Evolutionary conservation across 2,113 vertebrate species (phyloP), one percentile per base, ranked within the genome.

Genomic region (Cyphomyrus discorhynchus): DNA sequence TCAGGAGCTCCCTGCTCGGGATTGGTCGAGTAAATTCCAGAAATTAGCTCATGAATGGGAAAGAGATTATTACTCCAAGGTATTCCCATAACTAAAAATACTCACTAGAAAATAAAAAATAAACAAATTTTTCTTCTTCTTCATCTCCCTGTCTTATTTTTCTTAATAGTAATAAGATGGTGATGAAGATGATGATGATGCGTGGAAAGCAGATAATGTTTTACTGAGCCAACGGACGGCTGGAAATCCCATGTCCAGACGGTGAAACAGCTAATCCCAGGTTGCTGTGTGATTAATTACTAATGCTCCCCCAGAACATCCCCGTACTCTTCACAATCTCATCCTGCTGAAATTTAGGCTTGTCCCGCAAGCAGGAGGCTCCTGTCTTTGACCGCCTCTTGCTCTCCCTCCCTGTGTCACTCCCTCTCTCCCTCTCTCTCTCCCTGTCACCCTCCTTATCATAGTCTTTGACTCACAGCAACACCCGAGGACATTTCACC

Each of bases 241-340:
- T 89, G 77, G 83, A 53, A 89, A 90, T 89, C 90, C 88, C 35
- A 56, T 31, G 74, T 13, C 89, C 89, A 91, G 92, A 92, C 91
- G 90, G 92, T 88, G 90, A 88, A 91, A 94, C 91, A 92, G 91
- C 91, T 93, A 93, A 93, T 93, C 92, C 93, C 92, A 90, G 91
- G 89, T 90, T 91, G 91, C 91, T 45, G 84, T 92, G 92, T 94
- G 93, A 94, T 94, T 93, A 93, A 93, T 93, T 93, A 93, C 93
- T 92, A 93, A 93, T 93, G 91, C 91, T 92, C 90, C 87, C 88
- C 90, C 89, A 89, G 92, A 93, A 93, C 92, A 92, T 94, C 93
- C 92, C 90, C 88, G 90, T 92, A 93, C 91, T 93, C 90, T 90
- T 91, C 91, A 91, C 93, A 91, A 92, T 93, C 93, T 93, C 92